A percentile compares a stretch with the other conserved stretches of the same genome.
Conservation (phyloP, 1,140 invertebrate genomes). For the Drosophila willistoni region DNA sequence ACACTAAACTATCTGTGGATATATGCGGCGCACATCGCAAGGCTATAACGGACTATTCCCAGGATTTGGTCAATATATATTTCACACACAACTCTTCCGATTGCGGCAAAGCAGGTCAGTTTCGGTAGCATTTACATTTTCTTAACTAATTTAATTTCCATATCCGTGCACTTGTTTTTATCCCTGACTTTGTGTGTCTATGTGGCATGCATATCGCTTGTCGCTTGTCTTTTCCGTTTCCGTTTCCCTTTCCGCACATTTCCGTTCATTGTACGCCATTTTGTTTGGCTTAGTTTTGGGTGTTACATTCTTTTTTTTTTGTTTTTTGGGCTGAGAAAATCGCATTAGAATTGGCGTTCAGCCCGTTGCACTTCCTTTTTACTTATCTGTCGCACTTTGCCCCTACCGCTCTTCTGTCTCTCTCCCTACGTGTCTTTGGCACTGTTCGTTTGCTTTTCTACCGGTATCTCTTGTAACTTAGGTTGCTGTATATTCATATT, state of each 20-base stretch:
- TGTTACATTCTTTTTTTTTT: conserved; percentile 24
- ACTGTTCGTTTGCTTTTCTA: background rate
- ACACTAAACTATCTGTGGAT: conserved; percentile 56
- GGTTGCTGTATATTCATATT: conserved; percentile 46
- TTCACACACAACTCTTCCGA: conserved; percentile 68
- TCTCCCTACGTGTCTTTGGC: background rate
- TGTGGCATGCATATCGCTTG: conserved; percentile 44
- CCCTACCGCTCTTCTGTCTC: background rate
- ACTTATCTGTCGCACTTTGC: conserved; percentile 39
- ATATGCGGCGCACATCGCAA: conserved; percentile 68
- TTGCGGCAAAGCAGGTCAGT: conserved; percentile 71
- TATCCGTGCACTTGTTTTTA: conserved; percentile 27
- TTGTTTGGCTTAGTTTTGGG: conserved; percentile 39
- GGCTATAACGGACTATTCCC: conserved; percentile 75
- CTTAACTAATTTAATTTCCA: conserved; percentile 64
- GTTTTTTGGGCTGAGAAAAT: conserved; percentile 63
- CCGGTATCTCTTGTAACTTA: conserved; percentile 50
- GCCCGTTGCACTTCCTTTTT: conserved; percentile 75
- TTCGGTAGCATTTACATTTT: background rate
- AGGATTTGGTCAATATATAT: conserved; percentile 80
- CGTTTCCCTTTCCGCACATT: conserved; percentile 63
- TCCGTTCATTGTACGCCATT: conserved; percentile 55
- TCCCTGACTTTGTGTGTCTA: conserved; percentile 5
- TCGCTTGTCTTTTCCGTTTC: conserved; percentile 64
- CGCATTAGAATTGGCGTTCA: conserved; percentile 81